Base-by-base conservation (phyloP, 2,113 vertebrate species). In the Stomatorhinus ivindoensis region DNA sequence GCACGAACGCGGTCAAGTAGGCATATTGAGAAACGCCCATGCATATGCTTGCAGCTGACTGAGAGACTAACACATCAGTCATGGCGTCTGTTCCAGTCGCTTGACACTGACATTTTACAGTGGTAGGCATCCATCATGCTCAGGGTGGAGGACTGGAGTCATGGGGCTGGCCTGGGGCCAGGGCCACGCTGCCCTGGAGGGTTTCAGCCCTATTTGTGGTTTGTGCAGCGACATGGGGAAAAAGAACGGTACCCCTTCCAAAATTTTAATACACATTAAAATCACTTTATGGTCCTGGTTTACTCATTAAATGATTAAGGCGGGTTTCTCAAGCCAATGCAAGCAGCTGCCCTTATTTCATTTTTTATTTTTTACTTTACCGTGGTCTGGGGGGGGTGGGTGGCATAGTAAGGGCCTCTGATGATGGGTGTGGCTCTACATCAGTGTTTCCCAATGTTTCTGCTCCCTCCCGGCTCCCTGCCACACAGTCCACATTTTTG, bases 281-380 rank as follows among this genome's bases (percentile, higher is more conserved):
- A 86, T 86, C n/a, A 17, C 35, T 86, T 86, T 86, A 47, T 50
- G 82, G 84, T 51, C 19, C 84, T 86, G 84, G 24, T 50, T 86
- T 86, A 47, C 31, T 86, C 76, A 46, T 48, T 86, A 50, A 86
- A 50, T 50, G 44, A 50, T 86, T 50, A 48, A 50, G 24, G 10
- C 50, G 1, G n/a, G 50, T 27, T 86, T 86, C 84, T 86, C 1
- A 86, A 47, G 84, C 46, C 84, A 86, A 50, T 13, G 24, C 39
- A 46, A 84, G 24, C 39, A 46, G 47, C 21, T 50, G 84, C 11
- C 46, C 21, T 82, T 11, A 86, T 31, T 50, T 50, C 10, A 9
- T 55, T 21, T 5, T 55, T 55, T 19, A 50, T 24, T 83, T 84
- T 24, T 44, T 19, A 10, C 39, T 82, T 44, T 82, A 21, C 76